These are phyloP conservation scores for Paramuricea clavata DNA, from an alignment of 92 coral and sea anemone genomes.

Conservation along the genomic window DNA sequence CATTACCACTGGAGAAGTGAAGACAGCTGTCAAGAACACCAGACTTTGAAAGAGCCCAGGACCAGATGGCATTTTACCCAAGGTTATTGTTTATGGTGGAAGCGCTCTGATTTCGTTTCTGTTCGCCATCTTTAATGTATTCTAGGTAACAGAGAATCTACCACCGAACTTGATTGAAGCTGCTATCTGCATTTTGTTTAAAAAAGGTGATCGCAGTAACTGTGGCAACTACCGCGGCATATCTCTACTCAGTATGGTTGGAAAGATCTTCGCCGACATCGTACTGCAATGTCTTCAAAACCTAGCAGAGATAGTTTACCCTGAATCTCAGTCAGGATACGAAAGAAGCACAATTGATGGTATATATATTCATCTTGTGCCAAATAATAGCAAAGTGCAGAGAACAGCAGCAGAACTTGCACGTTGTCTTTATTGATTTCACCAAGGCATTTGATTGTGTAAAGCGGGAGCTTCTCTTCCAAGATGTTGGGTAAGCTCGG, in stretches of 20 bases:
- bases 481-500: slow-evolving; percentile 36
- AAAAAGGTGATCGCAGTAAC: slow-evolving; percentile 66
- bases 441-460: slow-evolving; percentile 48
- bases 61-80: slow-evolving; percentile 15
- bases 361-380: slow-evolving; percentile 14
- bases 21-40: slow-evolving; percentile 45
- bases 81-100: slow-evolving; percentile 58
- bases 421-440: slow-evolving; percentile 16
- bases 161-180: slow-evolving; percentile 55
- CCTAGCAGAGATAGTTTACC: slow-evolving; percentile 24
- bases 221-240: slow-evolving; percentile 58
- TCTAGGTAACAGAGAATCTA: slow-evolving; percentile 57
- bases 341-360: slow-evolving; percentile 14
- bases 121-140: slow-evolving; percentile 24
- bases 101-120: slow-evolving; percentile 57
- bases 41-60: slow-evolving; percentile 25
- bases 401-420: not conserved
- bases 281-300: not conserved
- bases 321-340: slow-evolving; percentile 26
- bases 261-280: slow-evolving; percentile 57
- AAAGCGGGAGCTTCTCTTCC: too few relatives aligned
- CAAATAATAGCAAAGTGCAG: slow-evolving; percentile 33
- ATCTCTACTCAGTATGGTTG: slow-evolving; percentile 44
- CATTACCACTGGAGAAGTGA: slow-evolving; percentile 38
- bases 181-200: slow-evolving; percentile 62